A percentile compares a stretch with the other conserved stretches of the same genome.
Conservation (phyloP, 2,113 vertebrate species). For the Pardalotus punctatus region DNA sequence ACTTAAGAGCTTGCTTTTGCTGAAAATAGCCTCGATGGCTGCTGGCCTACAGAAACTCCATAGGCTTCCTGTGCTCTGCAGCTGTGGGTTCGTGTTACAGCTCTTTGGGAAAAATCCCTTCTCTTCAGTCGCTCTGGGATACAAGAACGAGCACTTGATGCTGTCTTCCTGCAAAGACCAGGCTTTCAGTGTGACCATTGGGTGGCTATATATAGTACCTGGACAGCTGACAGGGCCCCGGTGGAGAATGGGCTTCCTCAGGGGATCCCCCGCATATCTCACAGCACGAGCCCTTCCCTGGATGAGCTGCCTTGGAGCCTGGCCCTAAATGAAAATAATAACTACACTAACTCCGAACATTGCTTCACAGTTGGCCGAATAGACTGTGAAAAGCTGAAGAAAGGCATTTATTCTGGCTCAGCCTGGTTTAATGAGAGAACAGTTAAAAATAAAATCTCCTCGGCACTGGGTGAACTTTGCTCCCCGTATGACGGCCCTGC, state of each 20-base stretch:
- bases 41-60: slow-evolving; percentile 65
- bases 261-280: slow-evolving; percentile 1
- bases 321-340: slow-evolving; percentile 45
- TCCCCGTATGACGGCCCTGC: background rate
- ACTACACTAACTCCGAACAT: background rate
- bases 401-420: slow-evolving; percentile 21
- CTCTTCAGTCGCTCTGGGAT: slow-evolving; percentile 31
- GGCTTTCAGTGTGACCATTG: background rate
- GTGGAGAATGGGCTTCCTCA: slow-evolving; percentile 22
- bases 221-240: slow-evolving; percentile 34
- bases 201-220: slow-evolving; percentile 25
- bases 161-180: background rate
- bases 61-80: slow-evolving; percentile 62
- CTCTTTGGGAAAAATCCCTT: slow-evolving; percentile 58
- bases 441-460: background rate
- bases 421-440: background rate
- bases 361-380: slow-evolving; percentile 15
- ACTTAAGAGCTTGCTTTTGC: slow-evolving; percentile 43
- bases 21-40: slow-evolving; percentile 5
- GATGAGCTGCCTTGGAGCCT: slow-evolving; percentile 43
- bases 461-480: background rate
- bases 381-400: background rate
- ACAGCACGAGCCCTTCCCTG: slow-evolving; percentile 14
- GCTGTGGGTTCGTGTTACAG: slow-evolving; percentile 51
- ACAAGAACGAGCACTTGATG: background rate